A percentile compares a stretch with the other conserved stretches of the same genome.
phyloP scores from a whole-genome alignment of 2,113 vertebrate species.

The Xiphophorus couchianus region DNA sequence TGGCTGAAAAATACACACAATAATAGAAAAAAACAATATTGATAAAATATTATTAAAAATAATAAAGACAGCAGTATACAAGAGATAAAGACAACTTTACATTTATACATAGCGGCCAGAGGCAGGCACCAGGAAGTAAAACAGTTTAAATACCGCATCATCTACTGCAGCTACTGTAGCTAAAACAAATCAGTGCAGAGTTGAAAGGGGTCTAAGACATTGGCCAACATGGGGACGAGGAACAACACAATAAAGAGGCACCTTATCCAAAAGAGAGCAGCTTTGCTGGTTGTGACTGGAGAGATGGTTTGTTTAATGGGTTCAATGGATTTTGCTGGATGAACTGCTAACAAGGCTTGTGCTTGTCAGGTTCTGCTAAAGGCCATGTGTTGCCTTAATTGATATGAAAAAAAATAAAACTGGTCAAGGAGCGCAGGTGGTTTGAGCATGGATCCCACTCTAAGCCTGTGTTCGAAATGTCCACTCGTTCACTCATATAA shows the following conservation, averaged over 20 bases:
- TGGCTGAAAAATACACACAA: slow-evolving; percentile 61
- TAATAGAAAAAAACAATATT: slow-evolving; percentile 69
- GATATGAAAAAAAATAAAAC: slow-evolving; percentile 54
- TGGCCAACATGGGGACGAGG: slow-evolving; percentile 50
- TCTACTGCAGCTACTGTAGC: slow-evolving; percentile 68
- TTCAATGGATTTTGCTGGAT: slow-evolving; percentile 33
- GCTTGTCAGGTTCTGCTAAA: slow-evolving; percentile 60
- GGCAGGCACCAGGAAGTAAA: slow-evolving; percentile 79
- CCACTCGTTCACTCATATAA: not conserved
- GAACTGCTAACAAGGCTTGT: slow-evolving; percentile 59
- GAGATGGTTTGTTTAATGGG: slow-evolving; percentile 52
- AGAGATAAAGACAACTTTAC: slow-evolving; percentile 79
- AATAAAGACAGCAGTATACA: slow-evolving; percentile 80
- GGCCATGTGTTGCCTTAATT: slow-evolving; percentile 50
- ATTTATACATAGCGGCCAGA: slow-evolving; percentile 83
- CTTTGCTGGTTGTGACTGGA: slow-evolving; percentile 65
- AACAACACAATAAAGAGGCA: slow-evolving; percentile 75
- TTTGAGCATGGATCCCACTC: slow-evolving; percentile 11
- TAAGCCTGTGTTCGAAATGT: slow-evolving; percentile 12
- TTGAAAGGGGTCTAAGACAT: slow-evolving; percentile 55
- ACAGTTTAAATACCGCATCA: slow-evolving; percentile 71
- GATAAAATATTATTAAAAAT: slow-evolving; percentile 70
- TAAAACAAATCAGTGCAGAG: slow-evolving; percentile 70
- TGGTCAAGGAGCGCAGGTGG: slow-evolving; percentile 24
- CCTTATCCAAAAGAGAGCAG: slow-evolving; percentile 71